Conservation (phyloP, 1,140 invertebrate species). For the Maniola jurtina region DNA sequence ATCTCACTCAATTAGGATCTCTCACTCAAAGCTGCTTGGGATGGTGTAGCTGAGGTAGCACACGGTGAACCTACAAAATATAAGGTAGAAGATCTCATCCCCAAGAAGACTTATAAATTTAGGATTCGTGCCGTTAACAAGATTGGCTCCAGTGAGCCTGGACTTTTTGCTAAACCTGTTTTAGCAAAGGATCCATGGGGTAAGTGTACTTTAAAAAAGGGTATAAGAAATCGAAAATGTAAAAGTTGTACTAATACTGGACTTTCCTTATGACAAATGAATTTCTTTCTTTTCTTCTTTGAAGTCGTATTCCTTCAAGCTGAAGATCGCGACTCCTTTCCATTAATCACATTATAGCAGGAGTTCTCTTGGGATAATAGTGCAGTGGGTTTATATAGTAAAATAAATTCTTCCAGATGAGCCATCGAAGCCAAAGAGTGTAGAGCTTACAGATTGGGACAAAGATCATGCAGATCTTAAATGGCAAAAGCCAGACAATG, state of each 20-base stretch:
- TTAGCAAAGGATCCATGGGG: constrained; percentile 99
- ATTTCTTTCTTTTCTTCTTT: too few relatives aligned
- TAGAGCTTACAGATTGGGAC: constrained; percentile 97
- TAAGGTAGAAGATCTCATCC: constrained; percentile 92
- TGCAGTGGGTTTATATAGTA: too few relatives aligned
- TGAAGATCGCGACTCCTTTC: too few relatives aligned
- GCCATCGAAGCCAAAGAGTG: constrained; percentile 93
- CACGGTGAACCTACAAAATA: constrained; percentile 84
- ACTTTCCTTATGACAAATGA: neutral
- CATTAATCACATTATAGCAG: too few relatives aligned
- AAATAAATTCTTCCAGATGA: constrained; percentile 83
- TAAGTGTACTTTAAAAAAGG: constrained; percentile 64
- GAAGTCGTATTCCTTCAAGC: too few relatives aligned
- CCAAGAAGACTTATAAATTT: constrained; percentile 96
- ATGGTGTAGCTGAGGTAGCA: constrained; percentile 87
- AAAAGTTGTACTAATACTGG: too few relatives aligned
- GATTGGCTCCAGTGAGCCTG: constrained; percentile 92
- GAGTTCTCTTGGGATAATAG: too few relatives aligned
- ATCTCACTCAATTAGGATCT: constrained; percentile 52
- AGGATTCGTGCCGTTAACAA: constrained; percentile 96
- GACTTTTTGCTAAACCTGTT: constrained; percentile 90
- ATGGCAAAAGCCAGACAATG: constrained; percentile 93
- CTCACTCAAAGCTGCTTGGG: constrained; percentile 87
- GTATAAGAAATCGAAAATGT: too few relatives aligned
- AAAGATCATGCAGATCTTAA: constrained; percentile 96